Evolutionary conservation across 2,113 vertebrate genomes (phyloP).

Genomic region (Elgaria multicarinata): DNA sequence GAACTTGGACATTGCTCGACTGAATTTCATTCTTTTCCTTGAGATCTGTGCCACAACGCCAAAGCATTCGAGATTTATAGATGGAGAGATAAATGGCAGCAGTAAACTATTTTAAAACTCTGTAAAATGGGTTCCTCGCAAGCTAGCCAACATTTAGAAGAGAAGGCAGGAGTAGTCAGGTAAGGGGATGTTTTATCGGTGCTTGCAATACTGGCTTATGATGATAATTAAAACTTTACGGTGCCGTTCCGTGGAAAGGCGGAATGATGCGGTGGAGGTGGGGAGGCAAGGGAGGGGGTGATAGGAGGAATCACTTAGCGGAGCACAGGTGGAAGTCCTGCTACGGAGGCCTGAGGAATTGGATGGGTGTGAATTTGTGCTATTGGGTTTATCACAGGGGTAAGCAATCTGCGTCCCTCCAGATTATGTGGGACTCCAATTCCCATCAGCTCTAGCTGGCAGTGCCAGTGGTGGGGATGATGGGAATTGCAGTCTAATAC

Average conservation of each 20-base stretch:
- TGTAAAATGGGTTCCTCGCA: slow-evolving; percentile 15
- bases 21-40: not conserved
- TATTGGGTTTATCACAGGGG: not conserved
- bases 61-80: not conserved
- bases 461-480: too few species aligned
- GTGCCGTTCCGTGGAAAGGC: not conserved
- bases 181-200: not conserved
- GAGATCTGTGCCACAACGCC: not conserved
- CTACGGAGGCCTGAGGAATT: not conserved
- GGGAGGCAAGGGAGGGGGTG: not conserved
- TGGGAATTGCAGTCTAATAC: too few species aligned
- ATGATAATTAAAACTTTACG: not conserved
- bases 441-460: too few species aligned
- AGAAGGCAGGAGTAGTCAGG: not conserved
- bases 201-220: not conserved
- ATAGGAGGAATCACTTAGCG: not conserved
- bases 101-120: slow-evolving; percentile 3
- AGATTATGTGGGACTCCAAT: too few species aligned
- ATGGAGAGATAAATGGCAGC: not conserved
- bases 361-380: not conserved
- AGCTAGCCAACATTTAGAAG: not conserved
- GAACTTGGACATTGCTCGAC: not conserved
- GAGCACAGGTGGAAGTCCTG: not conserved
- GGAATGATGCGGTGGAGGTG: not conserved
- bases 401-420: too few species aligned